Percentiles rank a stretch among this genome's conserved stretches.
These are phyloP conservation scores for Clarias macrocephalus DNA, from an alignment of 2,113 vertebrate species.

Conservation along the genomic window DNA sequence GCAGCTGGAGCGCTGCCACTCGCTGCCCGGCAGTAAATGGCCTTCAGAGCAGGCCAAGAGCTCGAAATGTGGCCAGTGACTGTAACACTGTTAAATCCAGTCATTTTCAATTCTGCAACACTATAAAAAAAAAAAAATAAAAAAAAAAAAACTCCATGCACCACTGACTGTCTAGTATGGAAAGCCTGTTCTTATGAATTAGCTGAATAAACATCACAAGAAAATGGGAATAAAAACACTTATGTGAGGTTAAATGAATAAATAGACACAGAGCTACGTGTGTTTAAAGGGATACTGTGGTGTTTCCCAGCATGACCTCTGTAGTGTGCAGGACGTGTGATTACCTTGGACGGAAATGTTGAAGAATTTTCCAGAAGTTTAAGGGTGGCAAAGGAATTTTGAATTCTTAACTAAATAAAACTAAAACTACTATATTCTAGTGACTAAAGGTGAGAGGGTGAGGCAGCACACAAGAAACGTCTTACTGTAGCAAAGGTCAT, in stretches of 20 bases:
- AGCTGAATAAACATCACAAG: background rate
- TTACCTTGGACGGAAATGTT: background rate
- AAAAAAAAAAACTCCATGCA: background rate
- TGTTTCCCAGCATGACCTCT: background rate
- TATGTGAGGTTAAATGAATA: background rate
- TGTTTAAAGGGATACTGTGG: background rate
- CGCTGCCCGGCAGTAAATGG: background rate
- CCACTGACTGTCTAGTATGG: background rate
- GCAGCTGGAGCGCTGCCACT: conserved; percentile 22
- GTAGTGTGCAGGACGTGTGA: background rate
- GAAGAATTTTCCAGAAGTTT: background rate
- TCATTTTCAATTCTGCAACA: conserved; percentile 1
- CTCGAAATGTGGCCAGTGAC: conserved; percentile 2
- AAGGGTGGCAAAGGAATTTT: background rate
- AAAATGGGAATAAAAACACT: background rate
- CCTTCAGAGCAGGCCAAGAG: conserved; percentile 20
- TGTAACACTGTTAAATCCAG: conserved; percentile 24
- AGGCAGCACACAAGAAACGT: background rate
- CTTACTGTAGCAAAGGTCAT: background rate
- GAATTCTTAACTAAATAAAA: background rate
- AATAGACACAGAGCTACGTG: too few species aligned
- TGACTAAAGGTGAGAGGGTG: background rate
- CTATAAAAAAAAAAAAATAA: background rate
- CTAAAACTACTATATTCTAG: background rate
- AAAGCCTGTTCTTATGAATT: background rate